These are phyloP conservation scores for Drosophila mayri DNA, from an alignment of 1,140 invertebrate species.

Conservation along the genomic window DNA sequence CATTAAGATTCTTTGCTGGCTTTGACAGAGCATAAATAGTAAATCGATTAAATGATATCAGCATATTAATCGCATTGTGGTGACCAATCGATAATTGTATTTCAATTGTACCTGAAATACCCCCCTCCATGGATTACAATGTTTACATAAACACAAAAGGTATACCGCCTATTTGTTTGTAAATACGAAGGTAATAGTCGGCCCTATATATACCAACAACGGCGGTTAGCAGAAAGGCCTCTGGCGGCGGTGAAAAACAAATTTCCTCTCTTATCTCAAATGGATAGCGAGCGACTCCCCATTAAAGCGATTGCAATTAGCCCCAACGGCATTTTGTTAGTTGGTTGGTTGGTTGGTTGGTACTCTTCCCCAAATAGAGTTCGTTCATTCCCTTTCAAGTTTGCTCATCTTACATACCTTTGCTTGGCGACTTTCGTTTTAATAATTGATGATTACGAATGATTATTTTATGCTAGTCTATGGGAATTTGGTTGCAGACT, in stretches of 20 bases:
- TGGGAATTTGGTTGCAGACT: conserved; percentile 17
- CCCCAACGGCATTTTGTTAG: conserved; percentile 43
- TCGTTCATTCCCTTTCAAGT: conserved; percentile 3
- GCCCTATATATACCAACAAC: conserved; percentile 17
- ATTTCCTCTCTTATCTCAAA: conserved; percentile 71
- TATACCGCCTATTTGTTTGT: conserved; percentile 42
- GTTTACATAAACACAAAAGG: conserved; percentile 42
- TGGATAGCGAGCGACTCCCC: conserved; percentile 28
- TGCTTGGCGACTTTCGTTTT: conserved; percentile 1
- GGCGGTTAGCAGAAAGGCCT: conserved; percentile 33
- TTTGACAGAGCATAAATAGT: conserved; percentile 27
- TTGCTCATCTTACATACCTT: background rate
- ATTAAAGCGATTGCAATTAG: conserved; percentile 76
- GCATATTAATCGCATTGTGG: conserved; percentile 55
- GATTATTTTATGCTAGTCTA: conserved; percentile 11
- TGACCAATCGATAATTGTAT: conserved; percentile 31
- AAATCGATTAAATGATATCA: conserved; percentile 61
- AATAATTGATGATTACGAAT: conserved; percentile 11
- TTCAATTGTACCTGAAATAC: conserved; percentile 24
- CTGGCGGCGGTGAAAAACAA: conserved; percentile 53
- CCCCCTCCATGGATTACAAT: background rate
- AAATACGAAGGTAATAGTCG: conserved; percentile 44
- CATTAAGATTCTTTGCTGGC: conserved; percentile 1
- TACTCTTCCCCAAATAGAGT: conserved; percentile 28
- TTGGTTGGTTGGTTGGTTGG: background rate